These are phyloP conservation scores for Drosophila engyochracea DNA, from an alignment of 2,888 invertebrate genomes.

Conservation along the genomic window DNA sequence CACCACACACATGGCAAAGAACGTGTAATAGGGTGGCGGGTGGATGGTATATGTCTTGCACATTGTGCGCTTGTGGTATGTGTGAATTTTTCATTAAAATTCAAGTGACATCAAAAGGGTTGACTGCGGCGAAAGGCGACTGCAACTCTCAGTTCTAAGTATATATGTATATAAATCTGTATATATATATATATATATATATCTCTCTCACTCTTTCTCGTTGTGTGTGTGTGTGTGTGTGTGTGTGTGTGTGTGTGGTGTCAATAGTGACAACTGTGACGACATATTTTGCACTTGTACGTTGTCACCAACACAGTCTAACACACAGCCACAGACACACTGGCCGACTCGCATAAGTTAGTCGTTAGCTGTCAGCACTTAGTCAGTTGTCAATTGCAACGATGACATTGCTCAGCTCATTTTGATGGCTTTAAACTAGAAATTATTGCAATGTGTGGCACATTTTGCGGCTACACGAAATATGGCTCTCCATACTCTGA, in stretches of 20 bases:
- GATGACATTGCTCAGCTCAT: conserved; percentile 41
- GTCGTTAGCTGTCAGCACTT: conserved; percentile 65
- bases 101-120: conserved; percentile 83
- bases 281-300: conserved; percentile 79
- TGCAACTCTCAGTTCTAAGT: conserved; percentile 34
- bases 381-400: conserved; percentile 63
- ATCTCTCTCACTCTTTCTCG: neutral
- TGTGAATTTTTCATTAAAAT: conserved; percentile 83
- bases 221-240: conserved; percentile 65
- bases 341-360: conserved; percentile 66
- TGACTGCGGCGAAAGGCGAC: conserved; percentile 58
- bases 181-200: neutral
- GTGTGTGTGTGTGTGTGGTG: conserved; percentile 45
- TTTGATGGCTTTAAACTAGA: conserved; percentile 60
- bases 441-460: conserved; percentile 31
- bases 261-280: conserved; percentile 82
- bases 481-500: neutral
- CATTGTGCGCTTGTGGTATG: conserved; percentile 77
- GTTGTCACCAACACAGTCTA: conserved; percentile 54
- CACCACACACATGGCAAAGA: conserved; percentile 18
- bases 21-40: neutral
- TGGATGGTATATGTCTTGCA: conserved; percentile 51
- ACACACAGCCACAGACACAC: conserved; percentile 1
- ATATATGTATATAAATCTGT: conserved; percentile 13
- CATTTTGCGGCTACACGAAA: neutral